Conservation (phyloP, 2,888 invertebrate species). For the Drosophila peninsularis region DNA sequence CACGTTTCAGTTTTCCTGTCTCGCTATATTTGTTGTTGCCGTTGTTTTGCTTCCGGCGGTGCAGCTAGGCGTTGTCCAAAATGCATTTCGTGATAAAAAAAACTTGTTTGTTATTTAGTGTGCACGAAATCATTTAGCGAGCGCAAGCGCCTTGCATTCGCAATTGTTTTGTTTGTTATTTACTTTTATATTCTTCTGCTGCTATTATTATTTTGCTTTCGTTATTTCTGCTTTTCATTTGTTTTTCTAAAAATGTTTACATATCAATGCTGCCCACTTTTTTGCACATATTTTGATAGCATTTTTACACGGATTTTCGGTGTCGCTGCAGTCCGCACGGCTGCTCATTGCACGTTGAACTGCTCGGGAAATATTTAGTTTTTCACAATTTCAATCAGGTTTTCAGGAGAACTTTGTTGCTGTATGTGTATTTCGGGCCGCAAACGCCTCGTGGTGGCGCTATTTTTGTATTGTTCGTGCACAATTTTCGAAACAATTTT, state of each 20-base stretch:
- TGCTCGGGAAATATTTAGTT: slow-evolving; percentile 46
- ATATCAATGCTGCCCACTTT: slow-evolving; percentile 50
- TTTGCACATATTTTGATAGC: slow-evolving; percentile 49
- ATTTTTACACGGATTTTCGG: slow-evolving; percentile 28
- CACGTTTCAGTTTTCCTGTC: slow-evolving; percentile 58
- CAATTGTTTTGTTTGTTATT: slow-evolving; percentile 38
- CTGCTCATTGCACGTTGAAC: slow-evolving; percentile 62
- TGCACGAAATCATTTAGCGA: slow-evolving; percentile 67
- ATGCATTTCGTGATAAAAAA: slow-evolving; percentile 36
- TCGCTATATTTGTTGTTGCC: slow-evolving; percentile 31
- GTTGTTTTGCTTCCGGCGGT: slow-evolving; percentile 43
- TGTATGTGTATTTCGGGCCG: slow-evolving; percentile 34
- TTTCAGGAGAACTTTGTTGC: slow-evolving; percentile 43
- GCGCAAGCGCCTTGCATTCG: slow-evolving; percentile 34
- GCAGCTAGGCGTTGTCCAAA: slow-evolving; percentile 31
- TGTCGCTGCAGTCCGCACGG: slow-evolving; percentile 34
- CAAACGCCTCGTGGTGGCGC: slow-evolving; percentile 59
- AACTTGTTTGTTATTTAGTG: slow-evolving; percentile 64
- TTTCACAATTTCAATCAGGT: slow-evolving; percentile 66
- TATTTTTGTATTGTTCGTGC: slow-evolving; percentile 62
- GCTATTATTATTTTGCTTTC: slow-evolving; percentile 2
- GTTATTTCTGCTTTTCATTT: slow-evolving; percentile 11
- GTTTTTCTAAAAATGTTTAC: slow-evolving; percentile 59
- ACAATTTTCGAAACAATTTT: slow-evolving; percentile 73
- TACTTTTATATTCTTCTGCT: slow-evolving; percentile 8